Base-by-base conservation (phyloP, 2,797 vertebrate genomes). In the Dryobates pubescens region DNA sequence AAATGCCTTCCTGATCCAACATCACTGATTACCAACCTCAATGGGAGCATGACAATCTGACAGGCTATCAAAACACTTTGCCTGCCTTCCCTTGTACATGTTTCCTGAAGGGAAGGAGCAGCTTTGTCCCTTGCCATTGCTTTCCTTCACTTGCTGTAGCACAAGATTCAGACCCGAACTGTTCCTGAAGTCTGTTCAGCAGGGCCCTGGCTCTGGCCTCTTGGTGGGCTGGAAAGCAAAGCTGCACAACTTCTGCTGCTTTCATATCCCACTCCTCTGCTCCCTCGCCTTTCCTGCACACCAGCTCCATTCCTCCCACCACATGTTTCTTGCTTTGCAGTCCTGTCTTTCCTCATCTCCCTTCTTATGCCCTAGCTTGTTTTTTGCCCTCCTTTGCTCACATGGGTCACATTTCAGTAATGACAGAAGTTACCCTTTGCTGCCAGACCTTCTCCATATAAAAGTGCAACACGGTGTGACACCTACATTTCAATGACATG, bases 381-480 rank as follows among this genome's bases (percentile, higher is more conserved):
- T 47, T 70, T 59, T 74, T 41, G 26, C 13, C 38, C 26, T 47
- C 32, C 32, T 75, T 82, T 47, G 64, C 45, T 58, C 30, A 41
- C 38, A 11, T 1, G 1, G 54, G 54, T 79, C 64, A 67, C 24
- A 41, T 22, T 17, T 69, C 29, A 8, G 3, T 2, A 57, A 45
- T 24, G 24, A 14, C 32, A 34, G 36, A 38, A 81, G 14, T 43
- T 45, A 57, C 41, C 30, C 26, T 67, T 71, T 1, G 0, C 20
- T 43, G 41, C 14, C 0, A 1, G 14, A 86, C 62, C 34, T 20
- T 65, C 47, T 56, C 57, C 17, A 1, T 24, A 5, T 2, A 15
- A 13, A 75, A 65, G 54, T 3, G 20, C 13, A 36, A 41, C 30
- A 36, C 0, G 0, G 64, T 76, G 18, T 3, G 22, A 70, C 34